Base-by-base conservation (phyloP, 1,140 invertebrate genomes). In the Brachionus koreanus region DNA sequence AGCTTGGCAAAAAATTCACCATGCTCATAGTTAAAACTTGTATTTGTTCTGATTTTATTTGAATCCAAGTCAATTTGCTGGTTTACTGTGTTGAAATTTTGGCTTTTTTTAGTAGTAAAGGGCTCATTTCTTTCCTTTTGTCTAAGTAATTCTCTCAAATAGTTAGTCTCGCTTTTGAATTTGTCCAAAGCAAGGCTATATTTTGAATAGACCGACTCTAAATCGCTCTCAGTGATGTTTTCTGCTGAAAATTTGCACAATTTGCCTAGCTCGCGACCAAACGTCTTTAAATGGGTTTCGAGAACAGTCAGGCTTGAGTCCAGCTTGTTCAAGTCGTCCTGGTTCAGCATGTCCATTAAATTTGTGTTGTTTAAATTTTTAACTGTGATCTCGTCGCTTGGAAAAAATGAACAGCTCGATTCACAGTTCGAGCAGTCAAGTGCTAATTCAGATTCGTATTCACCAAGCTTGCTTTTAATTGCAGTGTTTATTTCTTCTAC, bases 351-450 rank as follows among this genome's bases (percentile, higher is more conserved):
- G 43, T 74, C 13, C 23, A 74, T 23, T 33, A 74, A 25, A 2
- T 74, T 74, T 74, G 13, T 74, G 29, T 74, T 74, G n/a, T 74
- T 74, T 49, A 46, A 74, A 25, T 74, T 74, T 46, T 74, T 74
- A 5, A 35, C 25, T 46, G 65, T 39, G 19, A 35, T 69, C 2
- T 69, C 65, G 33, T 69, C 35, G 2, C 29, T 35, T 2, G 16
- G 37, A n/a, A 19, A 9, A 16, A n/a, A 37, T 39, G 65, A 69
- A 16, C 7, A 39, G 33, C 6, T 39, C 12, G 63, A 65, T 72
- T 72, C 67, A 46, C 19, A 46, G 25, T 16, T 74, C 3, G 42
- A 74, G 25, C 42, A 43, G 12, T 74, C 69, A 5, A 29, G 6
- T 23, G 13, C 9, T 39, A 74, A 29, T 46, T 74, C 69, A 12